phyloP scores from a whole-genome alignment of 2,797 vertebrate species.

The Rhinatrema bivittatum region DNA sequence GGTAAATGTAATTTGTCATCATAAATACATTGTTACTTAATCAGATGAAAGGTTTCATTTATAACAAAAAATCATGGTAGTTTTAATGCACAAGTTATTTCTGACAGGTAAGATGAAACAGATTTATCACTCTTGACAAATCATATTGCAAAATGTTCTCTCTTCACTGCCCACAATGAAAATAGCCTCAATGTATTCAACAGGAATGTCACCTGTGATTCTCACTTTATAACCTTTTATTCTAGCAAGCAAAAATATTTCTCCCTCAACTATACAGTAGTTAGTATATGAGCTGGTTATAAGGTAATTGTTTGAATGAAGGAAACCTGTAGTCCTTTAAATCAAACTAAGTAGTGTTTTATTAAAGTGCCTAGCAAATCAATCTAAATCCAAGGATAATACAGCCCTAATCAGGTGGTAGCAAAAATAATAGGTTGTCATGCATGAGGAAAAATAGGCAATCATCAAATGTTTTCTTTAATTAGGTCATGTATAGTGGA shows the following conservation, averaged over 20 bases:
- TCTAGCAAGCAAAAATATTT: constrained; percentile 62
- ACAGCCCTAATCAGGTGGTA: constrained; percentile 98
- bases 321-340: constrained; percentile 93
- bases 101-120: constrained; percentile 72
- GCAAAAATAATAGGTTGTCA: constrained; percentile 99
- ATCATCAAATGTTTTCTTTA: constrained; percentile 99
- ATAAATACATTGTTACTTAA: constrained; percentile 65
- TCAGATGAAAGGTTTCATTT: constrained; percentile 72
- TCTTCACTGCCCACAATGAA: constrained; percentile 64
- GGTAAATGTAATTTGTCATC: constrained; percentile 70
- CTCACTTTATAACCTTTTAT: constrained; percentile 55
- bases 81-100: constrained; percentile 80
- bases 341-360: constrained; percentile 92
- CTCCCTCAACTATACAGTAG: constrained; percentile 23
- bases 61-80: constrained; percentile 83
- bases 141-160: constrained; percentile 57
- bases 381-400: constrained; percentile 99
- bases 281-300: constrained; percentile 58
- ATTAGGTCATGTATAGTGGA: constrained; percentile 96
- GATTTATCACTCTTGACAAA: constrained; percentile 88
- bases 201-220: constrained; percentile 84
- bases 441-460: constrained; percentile 98
- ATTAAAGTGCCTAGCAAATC: constrained; percentile 96
- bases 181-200: constrained; percentile 47
- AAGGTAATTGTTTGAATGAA: constrained; percentile 80